These are phyloP conservation scores for Andrena flavipes DNA, from an alignment of 2,888 invertebrate genomes.

Conservation along the genomic window DNA sequence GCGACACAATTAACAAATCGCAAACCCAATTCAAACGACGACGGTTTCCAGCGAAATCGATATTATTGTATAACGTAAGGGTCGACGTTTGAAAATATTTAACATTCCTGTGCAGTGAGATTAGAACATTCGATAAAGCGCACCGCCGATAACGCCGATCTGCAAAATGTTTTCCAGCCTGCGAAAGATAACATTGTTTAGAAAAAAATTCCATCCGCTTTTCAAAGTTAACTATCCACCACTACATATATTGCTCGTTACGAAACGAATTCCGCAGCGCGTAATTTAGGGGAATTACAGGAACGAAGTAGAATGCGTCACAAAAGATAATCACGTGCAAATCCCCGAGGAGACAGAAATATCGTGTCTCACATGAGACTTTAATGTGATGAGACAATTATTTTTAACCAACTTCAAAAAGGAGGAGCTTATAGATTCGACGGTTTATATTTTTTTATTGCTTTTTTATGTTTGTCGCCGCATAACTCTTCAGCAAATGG, in stretches of 20 bases:
- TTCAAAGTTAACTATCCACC: constrained; percentile 2
- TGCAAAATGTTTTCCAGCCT: constrained; percentile 33
- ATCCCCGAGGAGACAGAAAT: no score
- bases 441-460: no score
- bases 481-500: no score
- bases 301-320: no score
- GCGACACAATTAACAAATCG: not conserved
- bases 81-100: constrained; percentile 46
- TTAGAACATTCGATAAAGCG: constrained; percentile 52
- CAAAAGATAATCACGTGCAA: no score
- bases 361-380: no score
- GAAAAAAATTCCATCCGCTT: constrained; percentile 29
- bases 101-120: constrained; percentile 39
- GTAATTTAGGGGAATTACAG: no score
- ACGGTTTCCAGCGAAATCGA: constrained; percentile 29
- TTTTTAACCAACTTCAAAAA: no score
- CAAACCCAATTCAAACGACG: not conserved
- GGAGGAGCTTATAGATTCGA: no score
- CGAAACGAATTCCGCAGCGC: not conserved
- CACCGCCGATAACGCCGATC: constrained; percentile 18
- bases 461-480: no score
- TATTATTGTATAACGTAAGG: constrained; percentile 25
- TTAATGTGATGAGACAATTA: no score
- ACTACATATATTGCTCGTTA: not conserved
- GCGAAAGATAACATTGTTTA: constrained; percentile 37